These are phyloP conservation scores for Halocynthia aurantium DNA, from an alignment of 23 tunicate species.

Conservation along the genomic window DNA sequence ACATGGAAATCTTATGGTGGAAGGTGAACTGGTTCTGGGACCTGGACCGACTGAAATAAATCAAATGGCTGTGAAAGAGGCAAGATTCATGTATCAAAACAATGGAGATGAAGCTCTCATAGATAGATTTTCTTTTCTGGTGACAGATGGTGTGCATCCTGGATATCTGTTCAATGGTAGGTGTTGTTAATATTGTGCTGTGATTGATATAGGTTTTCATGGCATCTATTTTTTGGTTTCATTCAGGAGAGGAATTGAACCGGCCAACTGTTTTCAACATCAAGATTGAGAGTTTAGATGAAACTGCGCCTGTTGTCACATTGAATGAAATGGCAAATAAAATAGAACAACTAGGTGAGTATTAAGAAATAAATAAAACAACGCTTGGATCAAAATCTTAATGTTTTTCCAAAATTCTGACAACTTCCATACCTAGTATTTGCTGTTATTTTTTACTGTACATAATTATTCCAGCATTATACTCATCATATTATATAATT, in stretches of 20 bases:
- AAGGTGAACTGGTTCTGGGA: neutral
- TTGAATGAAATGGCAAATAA: conserved; percentile 25
- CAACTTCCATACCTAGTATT: neutral
- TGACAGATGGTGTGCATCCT: conserved; percentile 63
- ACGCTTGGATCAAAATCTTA: neutral
- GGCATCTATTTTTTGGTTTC: neutral
- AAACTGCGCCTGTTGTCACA: conserved; percentile 50
- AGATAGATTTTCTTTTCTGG: conserved; percentile 71
- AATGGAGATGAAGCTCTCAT: conserved; percentile 41
- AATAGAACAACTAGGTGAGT: conserved; percentile 50
- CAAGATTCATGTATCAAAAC: conserved; percentile 56
- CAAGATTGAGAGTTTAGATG: conserved; percentile 52
- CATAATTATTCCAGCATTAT: too few species aligned
- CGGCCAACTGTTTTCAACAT: conserved; percentile 40
- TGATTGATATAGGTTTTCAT: neutral
- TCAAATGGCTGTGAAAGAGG: conserved; percentile 30
- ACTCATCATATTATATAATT: too few species aligned
- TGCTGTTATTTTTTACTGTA: neutral
- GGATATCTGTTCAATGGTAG: conserved; percentile 56
- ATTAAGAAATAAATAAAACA: neutral
- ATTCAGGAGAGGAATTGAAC: neutral
- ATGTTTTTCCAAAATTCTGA: neutral
- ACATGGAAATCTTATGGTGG: conserved; percentile 48
- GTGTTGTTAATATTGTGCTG: conserved; percentile 6
- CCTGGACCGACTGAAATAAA: conserved; percentile 9